Conservation (phyloP, 2,888 invertebrate species). For the Lottia scabra region DNA sequence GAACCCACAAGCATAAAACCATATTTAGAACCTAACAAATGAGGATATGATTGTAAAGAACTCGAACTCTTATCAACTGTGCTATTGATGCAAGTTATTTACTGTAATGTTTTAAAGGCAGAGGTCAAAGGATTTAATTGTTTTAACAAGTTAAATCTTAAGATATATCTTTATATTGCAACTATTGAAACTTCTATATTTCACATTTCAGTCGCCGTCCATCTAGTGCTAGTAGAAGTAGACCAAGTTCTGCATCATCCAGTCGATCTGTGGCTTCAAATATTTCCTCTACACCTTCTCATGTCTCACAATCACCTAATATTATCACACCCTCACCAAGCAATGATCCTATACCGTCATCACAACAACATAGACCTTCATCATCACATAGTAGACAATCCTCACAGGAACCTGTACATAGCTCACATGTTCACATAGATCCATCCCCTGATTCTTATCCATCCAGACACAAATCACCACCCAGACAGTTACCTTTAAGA, state of each 20-base stretch:
- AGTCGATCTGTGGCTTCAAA: not conserved
- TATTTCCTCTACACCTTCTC: not conserved
- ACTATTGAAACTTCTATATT: not conserved
- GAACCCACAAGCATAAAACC: too few species aligned
- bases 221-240: conserved; percentile 22
- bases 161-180: not conserved
- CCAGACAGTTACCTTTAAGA: too few species aligned
- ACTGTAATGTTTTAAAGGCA: not conserved
- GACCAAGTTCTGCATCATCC: conserved; percentile 12
- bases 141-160: not conserved
- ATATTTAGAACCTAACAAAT: too few species aligned
- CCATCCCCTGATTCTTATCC: too few species aligned
- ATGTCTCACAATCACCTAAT: conserved; percentile 2
- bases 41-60: too few species aligned
- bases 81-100: not conserved
- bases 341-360: not conserved
- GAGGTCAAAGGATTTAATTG: not conserved
- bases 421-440: too few species aligned
- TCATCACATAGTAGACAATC: not conserved
- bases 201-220: conserved; percentile 35
- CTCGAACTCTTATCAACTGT: too few species aligned
- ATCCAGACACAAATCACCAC: too few species aligned
- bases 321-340: not conserved
- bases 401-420: not conserved
- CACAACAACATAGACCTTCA: conserved; percentile 3